phyloP scores from a whole-genome alignment of 2,113 vertebrate genomes.

The Machaerirhynchus nigripectus region DNA sequence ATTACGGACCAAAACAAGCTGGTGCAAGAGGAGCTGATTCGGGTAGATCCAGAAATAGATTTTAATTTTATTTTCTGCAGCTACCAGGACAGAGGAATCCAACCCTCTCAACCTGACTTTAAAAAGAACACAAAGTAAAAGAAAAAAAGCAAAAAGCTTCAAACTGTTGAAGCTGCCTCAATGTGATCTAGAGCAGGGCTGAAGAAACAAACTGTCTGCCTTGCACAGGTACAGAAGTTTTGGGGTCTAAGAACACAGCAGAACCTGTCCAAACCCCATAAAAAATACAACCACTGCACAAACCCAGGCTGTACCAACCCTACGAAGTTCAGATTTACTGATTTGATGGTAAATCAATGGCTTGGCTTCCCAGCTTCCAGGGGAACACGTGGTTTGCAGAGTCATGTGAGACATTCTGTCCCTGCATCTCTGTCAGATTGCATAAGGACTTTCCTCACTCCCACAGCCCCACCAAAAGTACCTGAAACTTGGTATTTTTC shows the following conservation, averaged over 20 bases:
- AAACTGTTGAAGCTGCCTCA: neutral
- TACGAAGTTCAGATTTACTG: neutral
- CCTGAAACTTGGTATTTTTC: neutral
- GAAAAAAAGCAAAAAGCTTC: neutral
- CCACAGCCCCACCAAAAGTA: neutral
- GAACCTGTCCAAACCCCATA: neutral
- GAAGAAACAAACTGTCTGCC: neutral
- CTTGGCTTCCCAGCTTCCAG: neutral
- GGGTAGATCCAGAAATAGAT: neutral
- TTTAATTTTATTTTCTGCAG: neutral
- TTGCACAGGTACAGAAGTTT: neutral
- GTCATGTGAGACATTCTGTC: neutral
- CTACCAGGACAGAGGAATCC: neutral
- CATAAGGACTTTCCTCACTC: neutral
- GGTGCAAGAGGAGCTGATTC: neutral
- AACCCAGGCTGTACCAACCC: neutral
- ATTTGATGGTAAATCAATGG: neutral
- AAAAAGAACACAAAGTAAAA: neutral
- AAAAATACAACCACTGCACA: neutral
- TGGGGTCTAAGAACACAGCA: neutral
- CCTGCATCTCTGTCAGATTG: neutral
- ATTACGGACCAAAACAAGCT: neutral
- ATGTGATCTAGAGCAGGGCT: neutral
- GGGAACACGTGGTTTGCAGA: neutral
- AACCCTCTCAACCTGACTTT: neutral